Evolutionary conservation across 2,888 invertebrate species (phyloP).

Genomic region (Cremastinae sp.): DNA sequence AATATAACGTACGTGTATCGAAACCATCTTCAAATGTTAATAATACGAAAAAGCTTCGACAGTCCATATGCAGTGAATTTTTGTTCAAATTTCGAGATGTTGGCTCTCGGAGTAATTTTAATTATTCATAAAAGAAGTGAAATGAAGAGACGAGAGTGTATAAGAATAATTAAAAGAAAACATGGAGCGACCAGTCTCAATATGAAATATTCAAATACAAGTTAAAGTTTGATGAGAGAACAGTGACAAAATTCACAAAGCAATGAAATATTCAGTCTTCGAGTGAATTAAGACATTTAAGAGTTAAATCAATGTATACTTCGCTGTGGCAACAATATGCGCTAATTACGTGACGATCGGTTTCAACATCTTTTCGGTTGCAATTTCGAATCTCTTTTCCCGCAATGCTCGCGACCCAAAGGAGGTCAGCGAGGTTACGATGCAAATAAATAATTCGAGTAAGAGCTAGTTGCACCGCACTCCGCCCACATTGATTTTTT

Average conservation of each 20-base stretch:
- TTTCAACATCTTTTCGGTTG: not conserved
- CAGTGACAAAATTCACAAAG: too few species aligned
- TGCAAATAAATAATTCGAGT: constrained; percentile 41
- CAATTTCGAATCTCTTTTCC: not conserved
- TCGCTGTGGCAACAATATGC: too few species aligned
- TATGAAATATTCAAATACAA: not conserved
- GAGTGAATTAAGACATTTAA: too few species aligned
- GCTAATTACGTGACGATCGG: constrained; percentile 34
- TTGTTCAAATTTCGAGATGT: too few species aligned
- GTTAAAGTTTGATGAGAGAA: too few species aligned
- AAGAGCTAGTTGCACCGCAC: constrained; percentile 21
- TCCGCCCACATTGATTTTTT: constrained; percentile 13
- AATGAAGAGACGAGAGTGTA: too few species aligned
- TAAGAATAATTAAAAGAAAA: not conserved
- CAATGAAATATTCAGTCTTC: too few species aligned
- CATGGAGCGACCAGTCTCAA: not conserved
- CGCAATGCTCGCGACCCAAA: constrained; percentile 5
- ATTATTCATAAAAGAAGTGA: too few species aligned
- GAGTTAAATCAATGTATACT: too few species aligned
- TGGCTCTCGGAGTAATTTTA: too few species aligned
- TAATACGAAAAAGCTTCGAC: too few species aligned
- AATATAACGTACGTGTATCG: not conserved
- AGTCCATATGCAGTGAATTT: too few species aligned
- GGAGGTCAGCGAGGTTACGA: constrained; percentile 19
- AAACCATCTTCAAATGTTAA: not conserved